A percentile compares a stretch with the other conserved stretches of the same genome.
These are phyloP conservation scores for Cygnus buccinator DNA, from an alignment of 2,113 vertebrate genomes.

Conservation along the genomic window DNA sequence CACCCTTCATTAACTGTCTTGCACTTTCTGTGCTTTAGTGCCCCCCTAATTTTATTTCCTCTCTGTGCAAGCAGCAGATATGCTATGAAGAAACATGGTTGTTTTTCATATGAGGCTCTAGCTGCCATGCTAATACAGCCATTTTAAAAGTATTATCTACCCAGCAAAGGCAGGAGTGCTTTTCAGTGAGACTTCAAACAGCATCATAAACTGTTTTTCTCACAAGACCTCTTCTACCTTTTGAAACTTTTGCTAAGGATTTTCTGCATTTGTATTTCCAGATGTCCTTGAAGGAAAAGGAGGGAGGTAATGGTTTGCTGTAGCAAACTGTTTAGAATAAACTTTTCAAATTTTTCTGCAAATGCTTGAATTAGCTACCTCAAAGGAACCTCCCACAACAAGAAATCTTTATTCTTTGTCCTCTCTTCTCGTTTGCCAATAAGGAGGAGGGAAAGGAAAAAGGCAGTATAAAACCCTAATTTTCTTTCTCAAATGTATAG, in stretches of 20 bases:
- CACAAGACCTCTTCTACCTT: constrained; percentile 12
- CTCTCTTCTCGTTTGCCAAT: neutral
- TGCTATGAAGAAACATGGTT: neutral
- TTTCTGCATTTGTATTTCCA: neutral
- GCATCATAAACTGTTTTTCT: constrained; percentile 54
- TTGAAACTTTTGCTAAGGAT: neutral
- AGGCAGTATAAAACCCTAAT: neutral
- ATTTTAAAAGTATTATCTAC: constrained; percentile 12
- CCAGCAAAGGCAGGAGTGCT: constrained; percentile 35
- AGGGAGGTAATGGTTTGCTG: neutral
- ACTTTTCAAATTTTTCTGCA: neutral
- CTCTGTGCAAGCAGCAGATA: constrained; percentile 35
- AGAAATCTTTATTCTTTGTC: neutral
- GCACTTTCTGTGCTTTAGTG: neutral
- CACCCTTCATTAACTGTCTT: neutral
- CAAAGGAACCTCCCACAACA: neutral
- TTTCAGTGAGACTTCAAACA: constrained; percentile 66
- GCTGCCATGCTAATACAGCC: constrained; percentile 29
- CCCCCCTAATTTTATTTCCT: neutral
- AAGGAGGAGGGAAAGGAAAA: neutral
- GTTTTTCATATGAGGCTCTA: neutral
- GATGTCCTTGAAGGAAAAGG: neutral
- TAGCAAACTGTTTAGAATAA: neutral
- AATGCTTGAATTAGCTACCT: neutral
- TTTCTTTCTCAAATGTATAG: neutral